Evolutionary conservation across 2,888 invertebrate genomes (phyloP), one percentile per base, ranked within the genome.

Genomic region (Operophtera brumata): DNA sequence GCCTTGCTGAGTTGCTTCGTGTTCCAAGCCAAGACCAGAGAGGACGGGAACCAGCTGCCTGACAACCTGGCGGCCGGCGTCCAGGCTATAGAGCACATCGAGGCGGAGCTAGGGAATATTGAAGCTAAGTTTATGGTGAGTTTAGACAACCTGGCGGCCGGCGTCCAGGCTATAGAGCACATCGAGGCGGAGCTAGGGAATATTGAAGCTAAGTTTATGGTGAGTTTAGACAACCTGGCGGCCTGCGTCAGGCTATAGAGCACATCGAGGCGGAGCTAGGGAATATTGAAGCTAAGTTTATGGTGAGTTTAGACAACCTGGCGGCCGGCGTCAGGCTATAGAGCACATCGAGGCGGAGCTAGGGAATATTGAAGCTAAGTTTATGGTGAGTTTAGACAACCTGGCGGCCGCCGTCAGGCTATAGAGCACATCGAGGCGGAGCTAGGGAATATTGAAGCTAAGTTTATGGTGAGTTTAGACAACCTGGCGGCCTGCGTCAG

Each of bases 1-100:
- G 98, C 99, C 0, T 80, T 99, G 36, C 88, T 99, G 36, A 99
- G 99, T 0, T 94, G 96, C 47, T 92, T 99, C 64, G 98, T 99
- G 36, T 99, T 97, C 84, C 97, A 98, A 86, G 95, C 95, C 48
- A 95, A 95, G 75, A 93, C 92, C 0, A 91, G 93, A 54, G 85
- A 90, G 1, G 90, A 91, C 5, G 57, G 52, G 37, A 93, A 93
- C 10, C 82, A 83, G 7, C 79, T 94, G 2, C 91, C 92, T 0
- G 91, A 91, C 20, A 91, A 91, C 47, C 80, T 96, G 35, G 84
- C 91, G 56, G 83, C 83, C 6, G 94, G 94, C n/a, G 94, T 95
- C 6, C 87, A 93, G 57, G 92, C 93, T 13, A 94, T 98, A 36
- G 91, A 93, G 68, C 76, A 88, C 14, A 94, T 97, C 11, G 94